Conservation (phyloP, 92 coral and sea anemone species). For the Phymanthus crucifer region DNA sequence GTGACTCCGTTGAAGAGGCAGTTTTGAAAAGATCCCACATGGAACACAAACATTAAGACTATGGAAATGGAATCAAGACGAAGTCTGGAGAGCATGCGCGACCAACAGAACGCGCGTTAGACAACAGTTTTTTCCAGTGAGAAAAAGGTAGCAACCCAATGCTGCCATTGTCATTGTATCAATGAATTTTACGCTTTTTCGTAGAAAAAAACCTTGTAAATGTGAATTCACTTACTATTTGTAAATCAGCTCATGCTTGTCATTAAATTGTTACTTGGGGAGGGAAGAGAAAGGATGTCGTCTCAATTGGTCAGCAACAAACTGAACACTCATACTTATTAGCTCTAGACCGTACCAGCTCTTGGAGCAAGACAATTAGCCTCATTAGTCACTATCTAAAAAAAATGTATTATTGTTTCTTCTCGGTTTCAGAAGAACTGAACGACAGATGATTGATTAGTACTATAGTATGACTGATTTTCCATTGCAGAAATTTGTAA, state of each 20-base stretch:
- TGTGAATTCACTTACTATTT: conserved; percentile 18
- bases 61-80: background rate
- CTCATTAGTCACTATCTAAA: background rate
- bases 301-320: background rate
- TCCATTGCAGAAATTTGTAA: conserved; percentile 18
- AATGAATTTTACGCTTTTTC: conserved; percentile 13
- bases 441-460: conserved; percentile 28
- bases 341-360: too few species aligned
- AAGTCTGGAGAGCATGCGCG: background rate
- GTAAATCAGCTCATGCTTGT: conserved; percentile 15
- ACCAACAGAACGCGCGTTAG: background rate
- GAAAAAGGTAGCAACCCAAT: background rate
- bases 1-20: conserved; percentile 84
- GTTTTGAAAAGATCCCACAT: conserved; percentile 79
- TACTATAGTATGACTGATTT: background rate
- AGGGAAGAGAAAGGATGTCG: background rate
- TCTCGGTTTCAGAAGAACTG: background rate
- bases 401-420: background rate
- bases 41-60: conserved; percentile 13
- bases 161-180: conserved; percentile 23
- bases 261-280: background rate
- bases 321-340: background rate
- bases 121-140: background rate
- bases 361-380: background rate
- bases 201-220: conserved; percentile 18